Evolutionary conservation across 2,888 invertebrate species (phyloP).

Genomic region (Parnassius glacialis): DNA sequence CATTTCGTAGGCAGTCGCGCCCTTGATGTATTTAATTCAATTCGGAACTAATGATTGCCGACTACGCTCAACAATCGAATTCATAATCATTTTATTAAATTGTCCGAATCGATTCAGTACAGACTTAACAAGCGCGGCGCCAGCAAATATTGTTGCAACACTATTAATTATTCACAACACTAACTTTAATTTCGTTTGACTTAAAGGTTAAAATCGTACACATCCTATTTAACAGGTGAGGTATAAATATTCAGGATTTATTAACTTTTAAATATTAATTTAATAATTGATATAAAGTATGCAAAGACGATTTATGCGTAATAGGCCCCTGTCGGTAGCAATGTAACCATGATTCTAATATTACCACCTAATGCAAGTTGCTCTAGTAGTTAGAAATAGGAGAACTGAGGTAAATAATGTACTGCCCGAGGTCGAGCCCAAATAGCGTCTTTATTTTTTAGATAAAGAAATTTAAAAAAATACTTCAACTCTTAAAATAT

Average conservation of each 20-base stretch:
- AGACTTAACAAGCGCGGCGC: not conserved
- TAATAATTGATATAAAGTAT: conserved; percentile 2
- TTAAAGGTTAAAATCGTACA: not conserved
- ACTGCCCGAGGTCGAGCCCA: too few species aligned
- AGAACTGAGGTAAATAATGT: too few species aligned
- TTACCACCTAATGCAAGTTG: too few species aligned
- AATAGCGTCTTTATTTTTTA: too few species aligned
- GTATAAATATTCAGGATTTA: conserved; percentile 4
- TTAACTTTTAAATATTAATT: conserved; percentile 1
- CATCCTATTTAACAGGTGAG: not conserved
- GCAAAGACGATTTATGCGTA: conserved; percentile 1
- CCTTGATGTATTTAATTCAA: conserved; percentile 26
- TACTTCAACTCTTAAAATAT: too few species aligned
- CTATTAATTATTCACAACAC: not conserved
- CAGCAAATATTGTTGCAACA: not conserved
- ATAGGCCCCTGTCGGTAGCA: conserved; percentile 9
- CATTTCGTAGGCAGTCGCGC: conserved; percentile 14
- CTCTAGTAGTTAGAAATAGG: too few species aligned
- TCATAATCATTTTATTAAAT: conserved; percentile 22
- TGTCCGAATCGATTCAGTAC: conserved; percentile 10
- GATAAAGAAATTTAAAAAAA: too few species aligned
- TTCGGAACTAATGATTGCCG: conserved; percentile 17
- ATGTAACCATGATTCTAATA: not conserved
- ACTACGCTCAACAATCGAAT: conserved; percentile 8
- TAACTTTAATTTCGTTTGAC: not conserved